Conservation (phyloP, 2,113 vertebrate genomes). For the Chiloscyllium plagiosum region DNA sequence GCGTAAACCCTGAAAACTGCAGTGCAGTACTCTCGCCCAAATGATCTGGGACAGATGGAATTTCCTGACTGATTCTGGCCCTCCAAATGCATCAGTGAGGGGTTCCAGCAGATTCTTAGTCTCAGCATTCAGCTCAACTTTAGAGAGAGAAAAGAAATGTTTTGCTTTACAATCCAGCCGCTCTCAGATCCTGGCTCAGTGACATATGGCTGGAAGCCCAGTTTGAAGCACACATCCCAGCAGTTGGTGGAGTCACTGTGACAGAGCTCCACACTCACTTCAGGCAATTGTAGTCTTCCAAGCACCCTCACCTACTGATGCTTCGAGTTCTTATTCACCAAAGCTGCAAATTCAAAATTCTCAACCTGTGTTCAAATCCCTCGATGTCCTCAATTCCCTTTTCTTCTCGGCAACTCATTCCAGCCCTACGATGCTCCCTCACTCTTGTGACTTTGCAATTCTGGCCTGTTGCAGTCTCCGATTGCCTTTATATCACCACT, state of each 20-base stretch:
- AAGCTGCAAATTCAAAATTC: background rate
- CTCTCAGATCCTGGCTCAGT: background rate
- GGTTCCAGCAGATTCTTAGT: too few species aligned
- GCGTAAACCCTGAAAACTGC: too few species aligned
- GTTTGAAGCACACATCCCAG: background rate
- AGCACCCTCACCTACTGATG: background rate
- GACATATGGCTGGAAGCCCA: background rate
- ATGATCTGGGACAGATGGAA: too few species aligned
- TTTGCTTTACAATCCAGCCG: background rate
- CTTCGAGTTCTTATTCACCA: background rate
- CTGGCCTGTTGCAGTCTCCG: background rate
- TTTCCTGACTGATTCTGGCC: too few species aligned
- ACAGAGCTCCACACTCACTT: background rate
- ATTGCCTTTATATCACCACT: background rate
- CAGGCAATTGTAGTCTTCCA: background rate
- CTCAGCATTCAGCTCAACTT: too few species aligned
- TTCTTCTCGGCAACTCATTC: background rate
- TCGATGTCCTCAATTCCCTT: background rate
- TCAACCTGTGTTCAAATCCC: background rate
- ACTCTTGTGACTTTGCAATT: background rate
- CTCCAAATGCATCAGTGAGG: too few species aligned
- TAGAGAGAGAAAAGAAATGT: too few species aligned
- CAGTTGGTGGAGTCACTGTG: background rate
- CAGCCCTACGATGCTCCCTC: background rate
- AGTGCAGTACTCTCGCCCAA: too few species aligned